Percentiles rank a stretch among this genome's conserved stretches.
These are phyloP conservation scores for Apamea monoglypha DNA, from an alignment of 2,888 invertebrate genomes.

Conservation along the genomic window DNA sequence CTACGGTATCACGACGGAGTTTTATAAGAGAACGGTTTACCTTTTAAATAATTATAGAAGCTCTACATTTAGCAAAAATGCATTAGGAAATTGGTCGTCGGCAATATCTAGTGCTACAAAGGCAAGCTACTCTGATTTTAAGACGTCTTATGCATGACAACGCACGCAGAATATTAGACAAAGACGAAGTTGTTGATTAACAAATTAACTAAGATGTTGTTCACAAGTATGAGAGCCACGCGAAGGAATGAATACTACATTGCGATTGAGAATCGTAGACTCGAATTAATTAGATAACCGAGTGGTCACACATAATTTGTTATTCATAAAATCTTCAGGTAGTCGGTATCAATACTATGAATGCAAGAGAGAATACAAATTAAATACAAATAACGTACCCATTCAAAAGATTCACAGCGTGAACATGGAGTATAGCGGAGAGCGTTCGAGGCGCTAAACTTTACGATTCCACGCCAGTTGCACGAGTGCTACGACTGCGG, in stretches of 20 bases:
- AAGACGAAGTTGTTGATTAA: slow-evolving; percentile 1
- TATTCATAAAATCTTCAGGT: slow-evolving; percentile 7
- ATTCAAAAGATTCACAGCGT: slow-evolving; percentile 32
- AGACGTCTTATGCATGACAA: slow-evolving; percentile 1
- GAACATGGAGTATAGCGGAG: slow-evolving; percentile 12
- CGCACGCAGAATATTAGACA: not conserved
- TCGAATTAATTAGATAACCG: not conserved
- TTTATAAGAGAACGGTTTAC: not conserved
- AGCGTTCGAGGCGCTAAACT: slow-evolving; percentile 53
- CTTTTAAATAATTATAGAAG: not conserved
- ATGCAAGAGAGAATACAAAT: slow-evolving; percentile 12
- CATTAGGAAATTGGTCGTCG: not conserved
- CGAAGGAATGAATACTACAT: not conserved
- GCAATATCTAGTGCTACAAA: not conserved
- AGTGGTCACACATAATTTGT: slow-evolving; percentile 6
- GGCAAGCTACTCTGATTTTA: not conserved
- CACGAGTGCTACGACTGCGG: slow-evolving; percentile 26
- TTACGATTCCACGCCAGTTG: slow-evolving; percentile 53
- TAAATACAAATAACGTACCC: slow-evolving; percentile 45
- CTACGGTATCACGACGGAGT: not conserved
- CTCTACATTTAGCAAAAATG: not conserved
- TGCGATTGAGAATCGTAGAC: not conserved
- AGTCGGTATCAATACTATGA: not conserved
- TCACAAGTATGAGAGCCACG: not conserved
- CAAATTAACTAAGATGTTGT: slow-evolving; percentile 9